Conservation (phyloP, 2,888 invertebrate genomes). For the Cancer borealis region DNA sequence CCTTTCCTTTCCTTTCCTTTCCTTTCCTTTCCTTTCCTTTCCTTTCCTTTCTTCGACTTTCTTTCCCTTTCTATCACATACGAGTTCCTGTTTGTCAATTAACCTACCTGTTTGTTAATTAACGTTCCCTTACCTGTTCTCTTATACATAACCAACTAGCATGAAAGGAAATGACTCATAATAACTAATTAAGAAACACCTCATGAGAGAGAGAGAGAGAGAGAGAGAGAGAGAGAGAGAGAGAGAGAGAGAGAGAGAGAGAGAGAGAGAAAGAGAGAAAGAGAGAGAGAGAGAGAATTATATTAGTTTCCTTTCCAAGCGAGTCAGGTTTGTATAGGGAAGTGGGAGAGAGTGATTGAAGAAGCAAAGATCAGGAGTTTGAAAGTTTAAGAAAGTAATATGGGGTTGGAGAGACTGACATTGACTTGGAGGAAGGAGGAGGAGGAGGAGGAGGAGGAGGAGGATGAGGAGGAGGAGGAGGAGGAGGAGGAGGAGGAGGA, state of each 20-base stretch:
- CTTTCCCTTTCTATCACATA: neutral
- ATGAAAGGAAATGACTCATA: neutral
- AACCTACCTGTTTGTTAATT: conserved; percentile 8
- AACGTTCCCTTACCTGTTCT: neutral
- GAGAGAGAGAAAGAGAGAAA: conserved; percentile 4
- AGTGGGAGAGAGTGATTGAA: neutral
- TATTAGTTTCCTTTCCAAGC: neutral
- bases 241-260: conserved; percentile 47
- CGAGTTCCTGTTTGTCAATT: neutral
- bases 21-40: too few relatives aligned
- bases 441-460: neutral
- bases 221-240: conserved; percentile 29
- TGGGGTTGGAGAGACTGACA: neutral
- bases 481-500: conserved; percentile 10
- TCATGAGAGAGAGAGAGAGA: neutral
- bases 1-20: too few relatives aligned
- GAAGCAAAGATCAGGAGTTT: neutral
- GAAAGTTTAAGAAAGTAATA: neutral
- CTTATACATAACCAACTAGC: neutral
- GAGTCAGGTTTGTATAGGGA: neutral
- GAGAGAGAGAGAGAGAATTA: neutral
- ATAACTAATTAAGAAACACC: neutral
- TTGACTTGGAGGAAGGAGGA: neutral
- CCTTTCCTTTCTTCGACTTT: neutral
- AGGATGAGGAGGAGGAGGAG: neutral